Base-by-base conservation (phyloP, 2,797 vertebrate genomes). In the Schizopygopsis malacanthus region DNA sequence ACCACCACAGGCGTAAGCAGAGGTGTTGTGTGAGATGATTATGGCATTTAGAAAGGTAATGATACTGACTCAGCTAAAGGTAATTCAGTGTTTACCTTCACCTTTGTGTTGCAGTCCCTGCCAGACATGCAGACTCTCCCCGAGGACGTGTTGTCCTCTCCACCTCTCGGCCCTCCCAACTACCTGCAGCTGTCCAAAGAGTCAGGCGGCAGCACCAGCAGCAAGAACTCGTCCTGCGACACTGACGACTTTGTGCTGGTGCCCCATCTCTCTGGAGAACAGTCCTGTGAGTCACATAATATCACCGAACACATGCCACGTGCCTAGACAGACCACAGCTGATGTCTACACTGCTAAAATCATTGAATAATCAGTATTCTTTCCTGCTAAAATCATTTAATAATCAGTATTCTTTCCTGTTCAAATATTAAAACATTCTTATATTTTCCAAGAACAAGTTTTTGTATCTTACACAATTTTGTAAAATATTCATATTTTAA, bases 191-290 rank as follows among this genome's bases (percentile, higher is more conserved):
- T 98, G 88, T 99, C 98, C 90, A 99, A 98, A 92, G 98, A 99
- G 89, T 99, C 98, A 39, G 97, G 96, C 81, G 98, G 97, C 91
- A 99, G 98, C 92, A 97, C 96, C 91, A 98, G 98, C 93, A 99
- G 98, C 92, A 99, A 97, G 95, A 98, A 97, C 94, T 99, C 98
- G 2, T 99, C 98, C 75, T 97, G 97, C 79, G 98, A 99, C 93
- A 98, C 97, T 0, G 98, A 99, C 37, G 98, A 99, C 93, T 99
- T 99, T 91, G 98, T 99, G 89, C 95, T 99, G 91, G 97, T 99
- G 87, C 98, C 98, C n/a, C 97, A 98, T 94, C 95, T 98, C 89
- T 96, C 97, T 45, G 95, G 96, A 85, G 98, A 99, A 87, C 96
- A 96, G 88, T 97, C 97, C 87, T 98, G 98, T 99, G 94, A 98